A percentile compares a stretch with the other conserved stretches of the same genome.
phyloP scores from a whole-genome alignment of 1,140 invertebrate species.

The Bicyclus anynana region DNA sequence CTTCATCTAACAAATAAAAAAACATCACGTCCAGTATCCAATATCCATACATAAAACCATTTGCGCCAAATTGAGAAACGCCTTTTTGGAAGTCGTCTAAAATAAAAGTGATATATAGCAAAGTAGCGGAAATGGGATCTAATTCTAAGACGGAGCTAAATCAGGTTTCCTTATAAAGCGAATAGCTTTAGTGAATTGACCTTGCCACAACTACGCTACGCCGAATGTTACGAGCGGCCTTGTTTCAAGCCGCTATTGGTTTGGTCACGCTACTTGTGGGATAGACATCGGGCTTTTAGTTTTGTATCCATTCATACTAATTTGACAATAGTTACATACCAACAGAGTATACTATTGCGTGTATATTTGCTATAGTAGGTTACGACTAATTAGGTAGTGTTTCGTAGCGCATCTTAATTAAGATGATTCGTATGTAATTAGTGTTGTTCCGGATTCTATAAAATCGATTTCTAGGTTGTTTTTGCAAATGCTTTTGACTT shows the following conservation, averaged over 20 bases:
- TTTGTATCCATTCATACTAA: background rate
- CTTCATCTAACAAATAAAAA: too few species aligned
- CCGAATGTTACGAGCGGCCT: conserved; percentile 34
- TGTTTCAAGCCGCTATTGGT: conserved; percentile 28
- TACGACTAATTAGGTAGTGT: too few species aligned
- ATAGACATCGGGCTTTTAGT: conserved; percentile 8
- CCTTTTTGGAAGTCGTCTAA: too few species aligned
- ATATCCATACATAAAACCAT: too few species aligned
- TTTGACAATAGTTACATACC: background rate
- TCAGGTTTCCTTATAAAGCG: conserved; percentile 19
- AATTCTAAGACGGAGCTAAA: conserved; percentile 26
- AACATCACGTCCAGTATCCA: too few species aligned
- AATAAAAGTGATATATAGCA: too few species aligned
- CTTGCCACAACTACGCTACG: conserved; percentile 30
- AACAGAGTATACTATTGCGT: background rate
- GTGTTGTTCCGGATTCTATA: too few species aligned
- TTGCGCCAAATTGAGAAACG: too few species aligned
- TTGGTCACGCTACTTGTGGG: conserved; percentile 30
- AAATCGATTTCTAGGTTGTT: too few species aligned
- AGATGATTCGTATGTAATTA: too few species aligned
- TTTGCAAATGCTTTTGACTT: too few species aligned
- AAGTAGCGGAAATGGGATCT: conserved; percentile 14
- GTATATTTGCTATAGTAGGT: background rate
- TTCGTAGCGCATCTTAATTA: too few species aligned
- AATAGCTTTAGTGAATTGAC: conserved; percentile 22